Conservation (phyloP, 2,113 vertebrate species). For the Coptodon rendalli region DNA sequence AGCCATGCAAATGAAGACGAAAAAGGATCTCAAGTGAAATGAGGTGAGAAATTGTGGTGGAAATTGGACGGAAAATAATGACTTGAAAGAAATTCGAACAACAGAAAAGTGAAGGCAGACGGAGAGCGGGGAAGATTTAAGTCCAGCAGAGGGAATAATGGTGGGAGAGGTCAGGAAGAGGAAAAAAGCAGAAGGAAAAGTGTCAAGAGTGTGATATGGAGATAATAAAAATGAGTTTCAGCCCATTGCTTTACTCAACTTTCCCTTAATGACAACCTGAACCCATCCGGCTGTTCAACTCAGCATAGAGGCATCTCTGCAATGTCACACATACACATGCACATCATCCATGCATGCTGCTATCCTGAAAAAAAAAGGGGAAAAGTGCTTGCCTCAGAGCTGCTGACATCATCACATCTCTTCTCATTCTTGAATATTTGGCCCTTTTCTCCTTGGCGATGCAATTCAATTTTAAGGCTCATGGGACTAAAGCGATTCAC, state of each 20-base stretch:
- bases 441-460: background rate
- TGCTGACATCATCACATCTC: constrained; percentile 42
- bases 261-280: constrained; percentile 9
- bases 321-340: constrained; percentile 9
- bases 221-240: constrained; percentile 6
- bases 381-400: background rate
- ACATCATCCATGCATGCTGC: background rate
- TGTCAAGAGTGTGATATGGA: constrained; percentile 2
- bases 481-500: background rate
- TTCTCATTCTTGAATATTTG: constrained; percentile 15
- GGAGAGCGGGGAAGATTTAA: background rate
- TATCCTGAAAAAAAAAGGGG: background rate
- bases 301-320: background rate
- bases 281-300: constrained; percentile 7
- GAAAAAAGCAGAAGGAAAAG: background rate
- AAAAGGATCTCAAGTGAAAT: constrained; percentile 7
- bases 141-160: background rate
- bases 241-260: constrained; percentile 2
- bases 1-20: constrained; percentile 24
- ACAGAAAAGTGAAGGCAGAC: background rate
- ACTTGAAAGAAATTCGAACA: background rate
- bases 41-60: constrained; percentile 2
- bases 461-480: background rate
- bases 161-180: background rate
- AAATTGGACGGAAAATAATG: background rate